These are phyloP conservation scores for Mesorhabditis belari DNA, from an alignment of 2,888 invertebrate genomes.

Conservation along the genomic window DNA sequence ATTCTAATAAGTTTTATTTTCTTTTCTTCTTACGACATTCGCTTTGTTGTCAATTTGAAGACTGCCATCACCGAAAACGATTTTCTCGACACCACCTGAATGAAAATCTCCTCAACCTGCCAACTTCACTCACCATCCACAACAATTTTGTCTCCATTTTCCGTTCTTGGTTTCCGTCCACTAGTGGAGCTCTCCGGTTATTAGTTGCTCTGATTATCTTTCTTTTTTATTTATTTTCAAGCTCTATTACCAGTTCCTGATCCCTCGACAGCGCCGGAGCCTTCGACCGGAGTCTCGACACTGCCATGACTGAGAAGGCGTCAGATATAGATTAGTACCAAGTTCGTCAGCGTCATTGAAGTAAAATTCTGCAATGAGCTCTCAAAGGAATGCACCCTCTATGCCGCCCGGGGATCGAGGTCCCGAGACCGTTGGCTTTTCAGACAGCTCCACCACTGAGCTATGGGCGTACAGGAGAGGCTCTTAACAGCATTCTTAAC, in stretches of 20 bases:
- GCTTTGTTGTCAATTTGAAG: slow-evolving; percentile 3
- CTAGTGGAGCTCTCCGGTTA: background rate
- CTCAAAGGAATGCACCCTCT: no score
- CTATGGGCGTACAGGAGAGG: no score
- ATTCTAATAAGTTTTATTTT: no score
- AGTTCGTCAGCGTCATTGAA: no score
- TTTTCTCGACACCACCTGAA: slow-evolving; percentile 24
- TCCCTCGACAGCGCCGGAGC: background rate
- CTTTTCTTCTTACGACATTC: background rate
- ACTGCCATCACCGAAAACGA: slow-evolving; percentile 20
- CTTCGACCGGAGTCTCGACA: background rate
- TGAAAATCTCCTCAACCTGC: background rate
- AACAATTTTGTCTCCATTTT: slow-evolving; percentile 25
- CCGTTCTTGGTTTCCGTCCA: slow-evolving; percentile 1
- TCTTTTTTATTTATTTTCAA: no score
- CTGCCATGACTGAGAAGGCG: background rate
- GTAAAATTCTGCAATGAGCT: no score
- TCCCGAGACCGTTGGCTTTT: no score
- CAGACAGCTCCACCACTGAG: no score
- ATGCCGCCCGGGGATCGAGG: no score
- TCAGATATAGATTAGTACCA: background rate
- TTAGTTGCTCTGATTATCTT: no score
- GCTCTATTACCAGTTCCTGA: background rate
- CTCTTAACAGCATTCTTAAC: no score
- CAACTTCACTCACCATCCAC: slow-evolving; percentile 8